Conservation (phyloP, 1,140 invertebrate genomes). For the Copidosoma floridanum region DNA sequence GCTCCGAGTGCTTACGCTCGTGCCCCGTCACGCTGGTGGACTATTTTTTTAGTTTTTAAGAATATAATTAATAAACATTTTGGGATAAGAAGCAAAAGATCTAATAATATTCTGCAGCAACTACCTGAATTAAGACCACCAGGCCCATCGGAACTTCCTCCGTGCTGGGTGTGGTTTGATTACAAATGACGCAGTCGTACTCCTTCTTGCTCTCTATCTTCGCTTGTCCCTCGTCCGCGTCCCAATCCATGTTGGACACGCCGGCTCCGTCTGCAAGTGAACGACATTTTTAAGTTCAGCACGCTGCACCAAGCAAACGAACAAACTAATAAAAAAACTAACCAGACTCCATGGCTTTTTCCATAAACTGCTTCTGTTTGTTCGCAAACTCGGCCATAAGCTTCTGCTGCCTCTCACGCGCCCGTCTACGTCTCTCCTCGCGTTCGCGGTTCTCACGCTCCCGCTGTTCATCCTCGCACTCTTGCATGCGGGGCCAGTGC, state of each 20-base stretch:
- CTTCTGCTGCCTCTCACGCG: constrained; percentile 85
- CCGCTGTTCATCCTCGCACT: constrained; percentile 72
- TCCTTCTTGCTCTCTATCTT: constrained; percentile 66
- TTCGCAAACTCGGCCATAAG: constrained; percentile 91
- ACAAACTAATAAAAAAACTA: constrained; percentile 20
- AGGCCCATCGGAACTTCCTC: constrained; percentile 86
- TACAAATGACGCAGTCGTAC: constrained; percentile 96
- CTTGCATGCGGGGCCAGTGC: constrained; percentile 76
- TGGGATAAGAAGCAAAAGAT: too few relatives aligned
- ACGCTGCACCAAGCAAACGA: too few relatives aligned
- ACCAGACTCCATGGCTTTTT: constrained; percentile 74
- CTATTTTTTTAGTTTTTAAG: constrained; percentile 49
- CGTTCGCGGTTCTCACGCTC: constrained; percentile 72
- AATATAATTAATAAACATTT: too few relatives aligned
- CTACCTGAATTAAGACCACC: constrained; percentile 81
- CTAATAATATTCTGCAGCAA: too few relatives aligned
- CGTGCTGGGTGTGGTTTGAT: constrained; percentile 81
- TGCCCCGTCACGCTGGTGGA: constrained; percentile 81
- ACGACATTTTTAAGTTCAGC: too few relatives aligned
- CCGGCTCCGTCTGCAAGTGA: constrained; percentile 51
- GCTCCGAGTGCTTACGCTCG: constrained; percentile 63
- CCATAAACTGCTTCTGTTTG: constrained; percentile 89
- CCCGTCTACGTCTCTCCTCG: constrained; percentile 77
- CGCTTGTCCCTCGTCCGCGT: constrained; percentile 59
- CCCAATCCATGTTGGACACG: constrained; percentile 66